Base-by-base conservation (phyloP, 2,113 vertebrate genomes). In the Cephalopholis sonnerati region DNA sequence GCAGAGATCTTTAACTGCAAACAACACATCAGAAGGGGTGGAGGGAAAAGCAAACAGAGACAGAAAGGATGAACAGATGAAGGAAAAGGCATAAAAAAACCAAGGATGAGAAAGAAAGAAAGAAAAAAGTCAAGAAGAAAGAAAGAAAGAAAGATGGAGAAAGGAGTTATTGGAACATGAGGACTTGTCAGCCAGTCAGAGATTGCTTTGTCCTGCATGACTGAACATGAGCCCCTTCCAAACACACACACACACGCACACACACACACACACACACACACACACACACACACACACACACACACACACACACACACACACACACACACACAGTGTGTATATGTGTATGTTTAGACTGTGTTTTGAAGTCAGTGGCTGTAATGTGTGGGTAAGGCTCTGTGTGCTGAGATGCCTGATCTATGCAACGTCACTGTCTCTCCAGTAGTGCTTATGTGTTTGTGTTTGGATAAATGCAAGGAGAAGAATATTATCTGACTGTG, bases 121-220 rank as follows among this genome's bases (percentile, higher is more conserved):
- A n/a, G n/a, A 10, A 22, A 16, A 79, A 51, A 20, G 32, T 48
- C 15, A 73, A 15, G 27, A 20, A 72, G 27, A 67, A 27, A 71
- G 22, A 41, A 0, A 71, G 15, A 51, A 46, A 75, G 51, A 61
- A 67, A 70, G 44, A 79, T 24, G 41, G 64, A 76, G 53, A 79
- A 82, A 66, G 69, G 83, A 91, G 91, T 85, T 89, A 87, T 78
- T 82, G 78, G 82, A 87, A 87, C 84, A 86, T 55, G 85, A 81
- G 67, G 62, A 87, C 55, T 80, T 83, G 85, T 90, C 76, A 77
- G 73, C 22, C 68, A 74, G 75, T 73, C 54, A 87, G 84, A 89
- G 85, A 91, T 92, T 91, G 89, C 84, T 91, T 88, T 87, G 90
- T 85, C 65, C 78, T 87, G 92, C 92, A 85, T 88, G 89, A 87